Percentiles rank a stretch among this genome's conserved stretches.
phyloP scores from a whole-genome alignment of 2,888 invertebrate genomes.

The Morpho achilles region DNA sequence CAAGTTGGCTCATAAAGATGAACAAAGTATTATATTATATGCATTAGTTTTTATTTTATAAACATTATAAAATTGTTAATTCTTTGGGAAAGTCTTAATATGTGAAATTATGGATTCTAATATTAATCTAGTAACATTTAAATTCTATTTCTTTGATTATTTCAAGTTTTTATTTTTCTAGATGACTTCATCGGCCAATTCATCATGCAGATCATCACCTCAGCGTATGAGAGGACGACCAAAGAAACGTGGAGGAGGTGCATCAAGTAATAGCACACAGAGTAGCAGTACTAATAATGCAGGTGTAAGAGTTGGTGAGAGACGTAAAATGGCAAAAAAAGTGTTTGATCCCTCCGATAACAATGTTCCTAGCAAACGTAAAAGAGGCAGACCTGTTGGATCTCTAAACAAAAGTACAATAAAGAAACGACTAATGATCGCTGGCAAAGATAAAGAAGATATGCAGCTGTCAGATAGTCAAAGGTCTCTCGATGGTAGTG shows the following conservation, averaged over 20 bases:
- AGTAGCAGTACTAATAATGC: constrained; percentile 51
- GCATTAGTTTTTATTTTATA: no score
- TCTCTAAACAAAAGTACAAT: constrained; percentile 80
- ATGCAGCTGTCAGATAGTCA: constrained; percentile 61
- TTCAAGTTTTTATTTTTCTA: constrained; percentile 32
- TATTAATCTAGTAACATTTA: no score
- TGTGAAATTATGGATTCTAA: no score
- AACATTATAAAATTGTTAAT: no score
- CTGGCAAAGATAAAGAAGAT: constrained; percentile 56
- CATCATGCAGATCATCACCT: constrained; percentile 71
- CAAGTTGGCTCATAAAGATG: no score
- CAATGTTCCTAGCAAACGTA: constrained; percentile 84
- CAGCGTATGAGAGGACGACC: constrained; percentile 68
- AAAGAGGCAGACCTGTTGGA: constrained; percentile 83
- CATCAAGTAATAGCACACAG: constrained; percentile 44
- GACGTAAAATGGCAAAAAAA: constrained; percentile 87
- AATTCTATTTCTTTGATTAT: no score
- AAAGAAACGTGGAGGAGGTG: constrained; percentile 54
- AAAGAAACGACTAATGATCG: constrained; percentile 68
- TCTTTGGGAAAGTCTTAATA: no score
- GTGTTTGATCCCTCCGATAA: constrained; percentile 93
- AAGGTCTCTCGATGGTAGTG: constrained; percentile 63
- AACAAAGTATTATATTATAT: no score
- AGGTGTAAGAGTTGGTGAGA: constrained; percentile 77
- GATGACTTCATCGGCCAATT: constrained; percentile 75